phyloP scores from a whole-genome alignment of 2,888 invertebrate species.

The Sphinx pinastri region DNA sequence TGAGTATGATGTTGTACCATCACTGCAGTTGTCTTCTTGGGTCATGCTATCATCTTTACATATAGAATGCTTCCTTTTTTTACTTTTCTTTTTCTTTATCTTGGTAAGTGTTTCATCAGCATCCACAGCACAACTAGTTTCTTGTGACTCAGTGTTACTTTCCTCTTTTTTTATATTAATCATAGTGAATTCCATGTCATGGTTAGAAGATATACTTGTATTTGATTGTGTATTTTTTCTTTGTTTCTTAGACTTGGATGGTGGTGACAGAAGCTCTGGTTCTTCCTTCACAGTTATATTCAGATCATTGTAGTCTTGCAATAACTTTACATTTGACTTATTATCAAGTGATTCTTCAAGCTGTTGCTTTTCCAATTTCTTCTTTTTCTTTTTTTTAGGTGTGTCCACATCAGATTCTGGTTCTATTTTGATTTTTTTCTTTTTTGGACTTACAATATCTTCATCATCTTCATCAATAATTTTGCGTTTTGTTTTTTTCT shows the following conservation, averaged over 20 bases:
- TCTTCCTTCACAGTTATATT: slow-evolving; percentile 58
- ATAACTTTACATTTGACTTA: slow-evolving; percentile 29
- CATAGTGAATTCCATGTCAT: slow-evolving; percentile 31
- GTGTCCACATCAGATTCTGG: slow-evolving; percentile 55
- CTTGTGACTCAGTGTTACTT: slow-evolving; percentile 19
- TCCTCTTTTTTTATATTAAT: slow-evolving; percentile 32
- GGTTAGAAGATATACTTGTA: slow-evolving; percentile 33
- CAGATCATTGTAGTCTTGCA: slow-evolving; percentile 51
- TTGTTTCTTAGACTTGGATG: slow-evolving; percentile 30
- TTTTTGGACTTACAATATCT: slow-evolving; percentile 34
- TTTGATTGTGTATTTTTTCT: slow-evolving; percentile 42
- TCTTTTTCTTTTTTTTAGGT: slow-evolving; percentile 42
- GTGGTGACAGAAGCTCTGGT: slow-evolving; percentile 36
- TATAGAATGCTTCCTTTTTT: slow-evolving; percentile 35
- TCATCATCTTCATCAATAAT: slow-evolving; percentile 36
- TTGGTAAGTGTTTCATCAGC: slow-evolving; percentile 30
- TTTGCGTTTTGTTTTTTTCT: slow-evolving; percentile 36
- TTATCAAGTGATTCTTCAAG: slow-evolving; percentile 33
- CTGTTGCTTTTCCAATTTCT: background rate
- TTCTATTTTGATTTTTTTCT: slow-evolving; percentile 52
- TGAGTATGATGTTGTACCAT: background rate
- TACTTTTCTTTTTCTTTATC: slow-evolving; percentile 46
- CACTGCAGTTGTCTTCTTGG: background rate
- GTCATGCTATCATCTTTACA: background rate
- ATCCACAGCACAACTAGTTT: slow-evolving; percentile 30